A percentile compares a stretch with the other conserved stretches of the same genome.
These are phyloP conservation scores for Meleagris gallopavo DNA, from an alignment of 2,113 vertebrate genomes.

Conservation along the genomic window DNA sequence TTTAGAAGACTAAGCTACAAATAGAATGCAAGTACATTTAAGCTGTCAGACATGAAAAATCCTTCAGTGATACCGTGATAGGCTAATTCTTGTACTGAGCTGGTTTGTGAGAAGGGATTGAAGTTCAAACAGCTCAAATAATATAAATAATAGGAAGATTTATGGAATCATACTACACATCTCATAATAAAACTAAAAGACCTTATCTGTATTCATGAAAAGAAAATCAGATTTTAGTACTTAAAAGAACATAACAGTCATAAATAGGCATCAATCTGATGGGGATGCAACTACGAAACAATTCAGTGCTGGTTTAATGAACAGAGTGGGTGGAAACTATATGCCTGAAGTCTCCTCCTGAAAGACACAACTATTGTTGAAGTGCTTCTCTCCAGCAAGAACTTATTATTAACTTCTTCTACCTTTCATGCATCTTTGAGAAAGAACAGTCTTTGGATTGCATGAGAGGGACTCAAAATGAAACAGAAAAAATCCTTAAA, in stretches of 20 bases:
- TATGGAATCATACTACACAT: neutral
- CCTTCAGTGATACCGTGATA: neutral
- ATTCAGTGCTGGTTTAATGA: slow-evolving; percentile 1
- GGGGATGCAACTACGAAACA: neutral
- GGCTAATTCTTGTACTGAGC: neutral
- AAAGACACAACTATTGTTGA: neutral
- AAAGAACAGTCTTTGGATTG: neutral
- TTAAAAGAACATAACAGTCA: neutral
- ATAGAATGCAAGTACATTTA: neutral
- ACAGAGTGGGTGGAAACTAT: neutral
- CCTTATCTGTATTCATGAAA: neutral
- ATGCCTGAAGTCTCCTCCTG: neutral
- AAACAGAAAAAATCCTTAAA: neutral
- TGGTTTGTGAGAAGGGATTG: neutral
- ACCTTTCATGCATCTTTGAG: neutral
- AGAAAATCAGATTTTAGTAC: neutral
- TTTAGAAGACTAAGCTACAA: neutral
- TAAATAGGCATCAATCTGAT: neutral
- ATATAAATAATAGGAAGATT: neutral
- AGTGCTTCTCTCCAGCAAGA: neutral
- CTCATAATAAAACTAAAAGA: neutral
- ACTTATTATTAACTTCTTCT: neutral
- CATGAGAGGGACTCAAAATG: neutral
- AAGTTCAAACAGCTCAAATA: neutral
- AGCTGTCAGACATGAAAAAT: neutral